These are phyloP conservation scores for Zosterops japonicus DNA, from an alignment of 2,113 vertebrate species.

Conservation along the genomic window DNA sequence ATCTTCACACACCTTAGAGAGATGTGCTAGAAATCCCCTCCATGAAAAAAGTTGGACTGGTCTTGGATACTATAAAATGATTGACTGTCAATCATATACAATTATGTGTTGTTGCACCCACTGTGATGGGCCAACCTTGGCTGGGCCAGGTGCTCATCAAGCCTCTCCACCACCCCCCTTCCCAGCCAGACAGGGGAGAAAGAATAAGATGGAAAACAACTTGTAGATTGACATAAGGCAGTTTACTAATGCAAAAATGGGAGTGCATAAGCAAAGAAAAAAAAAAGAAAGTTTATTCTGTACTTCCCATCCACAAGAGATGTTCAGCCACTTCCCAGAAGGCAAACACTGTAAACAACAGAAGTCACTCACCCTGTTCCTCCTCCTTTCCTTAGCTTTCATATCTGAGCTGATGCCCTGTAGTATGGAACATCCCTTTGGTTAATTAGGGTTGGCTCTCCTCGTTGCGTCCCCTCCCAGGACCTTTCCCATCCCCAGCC, in stretches of 20 bases:
- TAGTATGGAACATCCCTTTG: background rate
- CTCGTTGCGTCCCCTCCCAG: background rate
- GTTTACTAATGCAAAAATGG: background rate
- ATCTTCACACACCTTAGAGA: background rate
- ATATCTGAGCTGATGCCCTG: fast-evolving
- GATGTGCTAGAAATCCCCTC: background rate
- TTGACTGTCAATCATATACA: background rate
- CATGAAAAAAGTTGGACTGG: background rate
- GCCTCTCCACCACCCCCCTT: background rate
- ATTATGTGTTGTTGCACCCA: background rate
- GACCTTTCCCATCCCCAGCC: background rate
- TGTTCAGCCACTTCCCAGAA: background rate
- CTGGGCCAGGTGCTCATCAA: background rate
- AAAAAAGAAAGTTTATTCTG: background rate
- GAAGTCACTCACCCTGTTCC: fast-evolving
- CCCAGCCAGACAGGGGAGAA: background rate
- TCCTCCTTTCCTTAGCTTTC: background rate
- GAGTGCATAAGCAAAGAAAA: too few species aligned
- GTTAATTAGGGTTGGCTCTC: background rate
- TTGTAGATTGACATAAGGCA: background rate
- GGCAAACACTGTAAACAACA: background rate
- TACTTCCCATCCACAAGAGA: background rate
- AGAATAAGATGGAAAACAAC: background rate
- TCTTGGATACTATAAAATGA: background rate
- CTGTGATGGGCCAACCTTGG: background rate